These are phyloP conservation scores for Brachyptera putata DNA, from an alignment of 2,888 invertebrate species.

Conservation along the genomic window DNA sequence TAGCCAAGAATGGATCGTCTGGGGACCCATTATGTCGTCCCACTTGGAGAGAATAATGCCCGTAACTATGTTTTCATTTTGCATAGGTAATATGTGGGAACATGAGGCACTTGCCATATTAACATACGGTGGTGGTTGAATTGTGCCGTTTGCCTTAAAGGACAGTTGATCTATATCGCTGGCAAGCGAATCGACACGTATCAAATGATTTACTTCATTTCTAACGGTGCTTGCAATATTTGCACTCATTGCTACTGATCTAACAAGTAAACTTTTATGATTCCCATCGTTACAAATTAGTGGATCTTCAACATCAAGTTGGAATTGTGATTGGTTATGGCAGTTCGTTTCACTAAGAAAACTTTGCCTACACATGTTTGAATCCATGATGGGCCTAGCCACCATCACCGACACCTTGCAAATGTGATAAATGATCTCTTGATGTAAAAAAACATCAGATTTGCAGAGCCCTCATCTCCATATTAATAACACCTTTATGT, in stretches of 20 bases:
- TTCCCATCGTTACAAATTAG: slow-evolving; percentile 29
- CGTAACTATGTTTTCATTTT: slow-evolving; percentile 29
- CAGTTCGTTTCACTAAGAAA: no score
- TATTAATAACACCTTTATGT: no score
- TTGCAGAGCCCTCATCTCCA: no score
- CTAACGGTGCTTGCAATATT: slow-evolving; percentile 30
- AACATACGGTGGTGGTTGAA: no score
- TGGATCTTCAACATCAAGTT: slow-evolving; percentile 29
- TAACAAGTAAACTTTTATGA: slow-evolving; percentile 26
- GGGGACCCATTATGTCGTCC: slow-evolving; percentile 36
- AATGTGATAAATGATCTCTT: no score
- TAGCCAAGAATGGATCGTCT: slow-evolving; percentile 34
- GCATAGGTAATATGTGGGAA: slow-evolving; percentile 31
- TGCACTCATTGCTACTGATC: slow-evolving; percentile 32
- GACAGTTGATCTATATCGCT: not conserved
- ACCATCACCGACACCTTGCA: no score
- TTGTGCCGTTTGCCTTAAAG: not conserved
- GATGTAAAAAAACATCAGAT: no score
- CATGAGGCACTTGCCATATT: slow-evolving; percentile 23
- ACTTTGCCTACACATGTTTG: no score
- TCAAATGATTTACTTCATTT: slow-evolving; percentile 30
- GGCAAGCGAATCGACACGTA: slow-evolving; percentile 25
- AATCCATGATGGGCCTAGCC: no score
- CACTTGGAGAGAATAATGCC: slow-evolving; percentile 34
- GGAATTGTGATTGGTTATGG: no score